Evolutionary conservation across 2,888 invertebrate genomes (phyloP).

Genomic region (Cordilura impudica): DNA sequence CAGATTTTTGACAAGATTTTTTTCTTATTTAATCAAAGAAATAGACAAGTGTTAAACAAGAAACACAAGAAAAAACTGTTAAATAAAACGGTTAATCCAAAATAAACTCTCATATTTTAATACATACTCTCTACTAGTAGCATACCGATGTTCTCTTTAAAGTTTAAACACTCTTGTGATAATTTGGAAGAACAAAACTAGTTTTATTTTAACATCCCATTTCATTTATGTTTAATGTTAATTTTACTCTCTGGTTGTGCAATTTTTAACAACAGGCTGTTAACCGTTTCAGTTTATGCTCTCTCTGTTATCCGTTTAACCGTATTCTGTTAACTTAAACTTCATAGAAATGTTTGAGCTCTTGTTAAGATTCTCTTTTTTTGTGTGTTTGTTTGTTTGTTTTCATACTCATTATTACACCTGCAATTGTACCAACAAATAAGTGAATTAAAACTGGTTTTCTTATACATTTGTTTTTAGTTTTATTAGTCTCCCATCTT

Average conservation of each 20-base stretch:
- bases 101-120: no score
- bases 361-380: background rate
- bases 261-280: conserved; percentile 21
- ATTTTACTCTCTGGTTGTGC: background rate
- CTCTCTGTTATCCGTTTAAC: conserved; percentile 28
- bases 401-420: conserved; percentile 49
- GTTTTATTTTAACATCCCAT: conserved; percentile 40
- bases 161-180: conserved; percentile 9
- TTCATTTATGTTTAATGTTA: background rate
- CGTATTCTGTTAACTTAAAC: conserved; percentile 30
- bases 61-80: conserved; percentile 24
- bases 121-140: conserved; percentile 4
- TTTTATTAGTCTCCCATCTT: conserved; percentile 28
- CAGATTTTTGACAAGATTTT: conserved; percentile 53
- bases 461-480: background rate
- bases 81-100: conserved; percentile 10
- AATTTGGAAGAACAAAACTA: conserved; percentile 24
- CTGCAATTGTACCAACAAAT: conserved; percentile 56
- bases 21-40: background rate
- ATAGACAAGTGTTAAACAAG: conserved; percentile 25
- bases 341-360: background rate
- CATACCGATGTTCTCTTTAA: background rate
- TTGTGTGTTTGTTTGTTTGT: background rate
- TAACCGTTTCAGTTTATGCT: conserved; percentile 43
- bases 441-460: conserved; percentile 50